phyloP scores from a whole-genome alignment of 1,140 invertebrate genomes.

The Antheraea mylitta region DNA sequence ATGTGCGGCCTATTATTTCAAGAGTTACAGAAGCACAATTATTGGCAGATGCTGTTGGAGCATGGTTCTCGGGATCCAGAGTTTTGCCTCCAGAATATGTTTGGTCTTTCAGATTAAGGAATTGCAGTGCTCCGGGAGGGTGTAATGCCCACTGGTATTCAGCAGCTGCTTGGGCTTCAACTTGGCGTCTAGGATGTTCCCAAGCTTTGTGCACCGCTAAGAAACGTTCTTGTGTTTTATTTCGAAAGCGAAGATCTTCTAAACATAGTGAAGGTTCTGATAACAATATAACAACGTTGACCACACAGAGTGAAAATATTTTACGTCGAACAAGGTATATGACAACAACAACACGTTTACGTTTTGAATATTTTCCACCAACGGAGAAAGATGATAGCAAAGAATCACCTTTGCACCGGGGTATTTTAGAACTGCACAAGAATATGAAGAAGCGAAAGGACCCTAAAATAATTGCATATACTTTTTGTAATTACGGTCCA shows the following conservation, averaged over 20 bases:
- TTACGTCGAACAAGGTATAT: conserved; percentile 53
- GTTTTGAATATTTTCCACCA: conserved; percentile 43
- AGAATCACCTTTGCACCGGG: conserved; percentile 53
- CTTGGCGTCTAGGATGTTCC: conserved; percentile 66
- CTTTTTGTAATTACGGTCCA: conserved; percentile 69
- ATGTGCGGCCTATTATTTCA: conserved; percentile 54
- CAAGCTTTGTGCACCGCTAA: conserved; percentile 59
- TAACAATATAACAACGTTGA: conserved; percentile 29
- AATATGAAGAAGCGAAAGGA: conserved; percentile 35
- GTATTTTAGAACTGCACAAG: conserved; percentile 29
- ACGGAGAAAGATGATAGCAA: conserved; percentile 21
- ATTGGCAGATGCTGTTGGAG: conserved; percentile 58
- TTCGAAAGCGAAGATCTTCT: conserved; percentile 40
- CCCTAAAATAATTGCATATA: conserved; percentile 55
- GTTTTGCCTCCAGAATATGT: conserved; percentile 53
- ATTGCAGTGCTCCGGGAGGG: conserved; percentile 58
- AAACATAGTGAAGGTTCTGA: background rate
- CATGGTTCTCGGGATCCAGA: conserved; percentile 65
- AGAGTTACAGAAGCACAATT: conserved; percentile 65
- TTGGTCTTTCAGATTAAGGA: conserved; percentile 53
- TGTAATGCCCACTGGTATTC: conserved; percentile 68
- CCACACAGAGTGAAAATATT: conserved; percentile 40
- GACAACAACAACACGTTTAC: conserved; percentile 24
- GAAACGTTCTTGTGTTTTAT: conserved; percentile 48
- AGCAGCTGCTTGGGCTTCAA: conserved; percentile 62